Evolutionary conservation across 2,888 invertebrate species (phyloP), one percentile per base, ranked within the genome.

Genomic region (Pachycephus smyrnensis): DNA sequence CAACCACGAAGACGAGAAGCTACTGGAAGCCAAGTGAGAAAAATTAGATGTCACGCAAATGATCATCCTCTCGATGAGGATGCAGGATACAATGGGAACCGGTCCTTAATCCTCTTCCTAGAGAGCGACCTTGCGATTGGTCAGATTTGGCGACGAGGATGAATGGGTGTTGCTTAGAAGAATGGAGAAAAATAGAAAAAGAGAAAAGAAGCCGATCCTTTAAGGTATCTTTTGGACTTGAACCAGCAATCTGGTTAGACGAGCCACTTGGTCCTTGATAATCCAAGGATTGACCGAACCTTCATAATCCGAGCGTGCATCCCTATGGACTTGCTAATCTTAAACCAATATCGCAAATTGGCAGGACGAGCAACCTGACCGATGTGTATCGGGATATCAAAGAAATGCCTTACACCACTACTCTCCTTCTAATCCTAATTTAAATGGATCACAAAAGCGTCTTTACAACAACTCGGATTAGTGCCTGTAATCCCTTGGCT

Each of bases 241-340:
- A 80, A 88, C 88, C 87, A 85, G 88, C 88, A 87, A 88, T 88
- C 88, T 88, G 87, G 87, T 88, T 88, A 87, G 81, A 84, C 79
- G 76, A 80, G 81, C 82, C 84, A 84, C 84, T 82, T 81, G 81
- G 78, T 32, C 75, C 69, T 71, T 79, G 76, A 75, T 84, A 86
- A 84, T 85, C 86, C 78, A 35, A 55, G 81, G 84, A 84, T 86
- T 86, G 87, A 87, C 86, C 81, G 79, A 83, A 80, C 75, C 73
- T 55, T 32, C 69, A 76, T 82, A 79, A 82, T 82, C 82, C 80
- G 35, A 36, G 36, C 68, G 73, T 32, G 40, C 75, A 23, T 55
- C 55, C 55, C 55, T 55, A 9, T 55, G 55, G 36, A 31, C 12
- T 36, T n/a, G 32, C 69, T 77, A 79, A 80, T 81, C 81, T 81